These are phyloP conservation scores for Fragum whitleyi DNA, from an alignment of 2,888 invertebrate genomes.

Conservation along the genomic window DNA sequence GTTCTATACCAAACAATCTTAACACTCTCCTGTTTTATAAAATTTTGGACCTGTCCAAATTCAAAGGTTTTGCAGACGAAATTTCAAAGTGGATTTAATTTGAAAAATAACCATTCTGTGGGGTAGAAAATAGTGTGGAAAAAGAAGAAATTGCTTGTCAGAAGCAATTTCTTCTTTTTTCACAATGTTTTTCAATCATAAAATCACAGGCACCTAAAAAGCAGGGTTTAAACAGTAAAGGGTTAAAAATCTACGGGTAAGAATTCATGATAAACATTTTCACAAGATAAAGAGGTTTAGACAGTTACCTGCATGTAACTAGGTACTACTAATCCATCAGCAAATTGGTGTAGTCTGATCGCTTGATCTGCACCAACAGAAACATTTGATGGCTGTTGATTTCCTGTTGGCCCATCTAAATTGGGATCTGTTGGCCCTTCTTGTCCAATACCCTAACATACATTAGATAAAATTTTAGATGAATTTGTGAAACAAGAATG, in stretches of 20 bases:
- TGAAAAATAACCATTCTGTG: too few relatives aligned
- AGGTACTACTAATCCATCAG: conserved; percentile 35
- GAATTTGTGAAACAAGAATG: too few relatives aligned
- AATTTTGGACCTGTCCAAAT: too few relatives aligned
- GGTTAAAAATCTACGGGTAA: background rate
- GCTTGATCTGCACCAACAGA: conserved; percentile 42
- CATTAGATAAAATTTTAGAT: too few relatives aligned
- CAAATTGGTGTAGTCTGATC: conserved; percentile 42
- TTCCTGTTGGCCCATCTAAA: too few relatives aligned
- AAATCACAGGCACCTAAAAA: background rate
- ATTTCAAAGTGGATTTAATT: too few relatives aligned
- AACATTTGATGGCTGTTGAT: conserved; percentile 12
- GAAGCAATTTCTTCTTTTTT: background rate
- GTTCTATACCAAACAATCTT: too few relatives aligned
- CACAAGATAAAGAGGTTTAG: background rate
- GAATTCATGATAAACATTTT: background rate
- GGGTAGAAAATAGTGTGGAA: too few relatives aligned
- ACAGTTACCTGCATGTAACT: conserved; percentile 55
- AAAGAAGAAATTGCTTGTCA: conserved; percentile 11
- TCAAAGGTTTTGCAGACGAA: too few relatives aligned
- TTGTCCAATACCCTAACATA: background rate
- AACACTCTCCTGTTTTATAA: too few relatives aligned
- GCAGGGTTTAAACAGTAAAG: too few relatives aligned
- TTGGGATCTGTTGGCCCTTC: background rate
- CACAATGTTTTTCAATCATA: conserved; percentile 1